A percentile compares a stretch with the other conserved stretches of the same genome.
Conservation (phyloP, 2,113 vertebrate genomes). For the Brienomyrus longianalis region DNA sequence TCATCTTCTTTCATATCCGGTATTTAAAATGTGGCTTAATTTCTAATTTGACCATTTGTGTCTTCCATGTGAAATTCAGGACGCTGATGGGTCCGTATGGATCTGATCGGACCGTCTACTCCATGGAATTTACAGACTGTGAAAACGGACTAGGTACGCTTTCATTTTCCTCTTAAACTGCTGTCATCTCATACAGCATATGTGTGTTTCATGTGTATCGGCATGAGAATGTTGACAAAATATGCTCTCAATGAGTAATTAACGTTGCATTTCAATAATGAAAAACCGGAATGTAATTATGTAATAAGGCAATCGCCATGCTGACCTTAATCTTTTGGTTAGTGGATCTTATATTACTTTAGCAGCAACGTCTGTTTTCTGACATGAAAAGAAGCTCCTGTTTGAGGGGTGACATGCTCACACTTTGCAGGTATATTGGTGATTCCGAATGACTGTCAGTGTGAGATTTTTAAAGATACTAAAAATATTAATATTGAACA, state of each 20-base stretch:
- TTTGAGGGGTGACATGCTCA: background rate
- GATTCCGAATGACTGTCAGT: background rate
- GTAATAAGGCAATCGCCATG: background rate
- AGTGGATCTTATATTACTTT: background rate
- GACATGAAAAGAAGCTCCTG: background rate
- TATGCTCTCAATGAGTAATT: background rate
- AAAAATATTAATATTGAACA: background rate
- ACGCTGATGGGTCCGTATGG: slow-evolving; percentile 84
- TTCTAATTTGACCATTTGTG: slow-evolving; percentile 3
- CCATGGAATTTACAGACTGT: slow-evolving; percentile 78
- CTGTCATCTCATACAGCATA: background rate
- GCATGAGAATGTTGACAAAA: background rate
- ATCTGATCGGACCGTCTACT: slow-evolving; percentile 70
- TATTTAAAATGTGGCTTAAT: background rate
- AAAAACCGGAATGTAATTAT: background rate
- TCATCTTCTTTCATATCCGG: background rate
- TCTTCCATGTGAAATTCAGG: slow-evolving; percentile 49
- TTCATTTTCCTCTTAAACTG: background rate
- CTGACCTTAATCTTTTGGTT: background rate
- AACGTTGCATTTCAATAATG: background rate
- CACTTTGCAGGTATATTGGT: background rate
- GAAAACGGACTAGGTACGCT: slow-evolving; percentile 78
- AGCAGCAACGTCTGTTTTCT: background rate
- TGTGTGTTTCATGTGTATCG: background rate
- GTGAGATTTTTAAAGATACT: background rate